Evolutionary conservation across 2,797 vertebrate genomes (phyloP).

Genomic region (Lacerta agilis): DNA sequence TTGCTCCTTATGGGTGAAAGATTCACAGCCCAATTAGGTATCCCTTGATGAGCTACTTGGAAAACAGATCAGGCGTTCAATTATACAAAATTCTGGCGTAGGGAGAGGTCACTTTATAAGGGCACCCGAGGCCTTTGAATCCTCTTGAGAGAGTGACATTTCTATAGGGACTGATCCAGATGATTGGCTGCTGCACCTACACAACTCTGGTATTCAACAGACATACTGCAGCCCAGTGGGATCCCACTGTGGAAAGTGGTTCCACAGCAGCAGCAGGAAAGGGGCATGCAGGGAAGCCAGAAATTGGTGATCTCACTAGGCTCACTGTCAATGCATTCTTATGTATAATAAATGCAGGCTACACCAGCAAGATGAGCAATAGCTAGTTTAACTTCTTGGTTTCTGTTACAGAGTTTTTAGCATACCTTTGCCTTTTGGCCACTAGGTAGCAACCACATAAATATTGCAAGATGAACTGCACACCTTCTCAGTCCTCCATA

Average conservation of each 20-base stretch:
- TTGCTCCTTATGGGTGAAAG: neutral
- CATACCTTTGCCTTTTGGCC: too few species aligned
- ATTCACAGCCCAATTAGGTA: constrained; percentile 1
- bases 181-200: neutral
- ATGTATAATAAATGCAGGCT: too few species aligned
- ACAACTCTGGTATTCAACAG: neutral
- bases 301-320: neutral
- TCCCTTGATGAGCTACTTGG: neutral
- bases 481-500: too few species aligned
- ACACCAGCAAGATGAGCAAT: too few species aligned
- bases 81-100: neutral
- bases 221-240: neutral
- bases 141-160: neutral
- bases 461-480: neutral
- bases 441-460: neutral
- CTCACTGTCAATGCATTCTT: too few species aligned
- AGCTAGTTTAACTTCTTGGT: too few species aligned
- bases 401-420: too few species aligned
- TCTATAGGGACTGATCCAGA: neutral
- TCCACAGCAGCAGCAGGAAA: neutral
- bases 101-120: neutral
- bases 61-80: neutral
- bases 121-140: neutral
- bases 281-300: neutral
- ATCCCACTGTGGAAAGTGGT: neutral